phyloP scores from a whole-genome alignment of 2,113 vertebrate genomes.

The Mystacornis crossleyi region DNA sequence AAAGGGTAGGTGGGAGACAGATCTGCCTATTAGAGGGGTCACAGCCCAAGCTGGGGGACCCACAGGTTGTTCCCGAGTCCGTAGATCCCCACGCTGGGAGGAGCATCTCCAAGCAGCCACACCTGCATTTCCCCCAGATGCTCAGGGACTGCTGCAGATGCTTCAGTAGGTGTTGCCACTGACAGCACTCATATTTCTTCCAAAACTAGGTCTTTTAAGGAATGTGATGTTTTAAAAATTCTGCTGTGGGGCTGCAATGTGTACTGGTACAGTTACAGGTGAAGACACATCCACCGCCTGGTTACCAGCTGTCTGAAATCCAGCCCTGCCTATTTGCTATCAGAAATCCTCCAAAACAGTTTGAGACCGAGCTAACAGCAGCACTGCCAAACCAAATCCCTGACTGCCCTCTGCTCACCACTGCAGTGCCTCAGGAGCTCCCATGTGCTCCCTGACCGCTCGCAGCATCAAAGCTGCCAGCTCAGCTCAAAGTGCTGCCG shows the following conservation, averaged over 20 bases:
- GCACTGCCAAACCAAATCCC: neutral
- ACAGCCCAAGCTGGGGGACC: neutral
- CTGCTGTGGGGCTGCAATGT: neutral
- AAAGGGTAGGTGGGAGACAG: neutral
- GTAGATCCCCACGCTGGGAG: neutral
- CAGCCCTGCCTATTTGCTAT: neutral
- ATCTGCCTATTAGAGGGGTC: neutral
- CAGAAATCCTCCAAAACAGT: neutral
- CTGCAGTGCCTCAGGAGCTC: neutral
- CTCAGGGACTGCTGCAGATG: neutral
- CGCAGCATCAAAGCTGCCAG: neutral
- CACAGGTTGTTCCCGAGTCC: rapidly evolving
- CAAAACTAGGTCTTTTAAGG: neutral
- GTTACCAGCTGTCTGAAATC: neutral
- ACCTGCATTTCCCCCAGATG: neutral
- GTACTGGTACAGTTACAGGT: neutral
- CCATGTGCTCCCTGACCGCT: neutral
- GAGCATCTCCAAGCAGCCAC: neutral
- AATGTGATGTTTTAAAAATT: neutral
- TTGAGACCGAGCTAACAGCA: neutral
- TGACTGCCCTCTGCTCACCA: neutral
- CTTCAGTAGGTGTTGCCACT: neutral
- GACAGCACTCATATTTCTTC: neutral
- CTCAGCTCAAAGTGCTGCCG: neutral
- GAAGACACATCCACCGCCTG: neutral